Conservation (phyloP, 2,888 invertebrate genomes). For the Ceriagrion tenellum region DNA sequence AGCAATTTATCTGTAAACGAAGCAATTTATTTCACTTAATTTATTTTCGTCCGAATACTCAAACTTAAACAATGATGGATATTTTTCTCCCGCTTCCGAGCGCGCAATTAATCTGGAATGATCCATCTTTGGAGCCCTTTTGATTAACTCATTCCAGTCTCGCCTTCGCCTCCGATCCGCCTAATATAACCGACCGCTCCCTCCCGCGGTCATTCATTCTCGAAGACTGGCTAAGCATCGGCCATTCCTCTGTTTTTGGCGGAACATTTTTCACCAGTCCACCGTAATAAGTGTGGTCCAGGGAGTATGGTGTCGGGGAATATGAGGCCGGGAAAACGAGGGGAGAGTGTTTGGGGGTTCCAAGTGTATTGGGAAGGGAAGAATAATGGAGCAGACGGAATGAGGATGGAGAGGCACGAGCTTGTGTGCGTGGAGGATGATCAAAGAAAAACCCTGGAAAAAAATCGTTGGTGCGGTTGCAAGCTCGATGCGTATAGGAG, state of each 20-base stretch:
- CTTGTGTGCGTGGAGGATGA: neutral
- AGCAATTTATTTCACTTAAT: slow-evolving; percentile 6
- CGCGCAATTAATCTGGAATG: slow-evolving; percentile 46
- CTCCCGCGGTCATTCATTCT: slow-evolving; percentile 44
- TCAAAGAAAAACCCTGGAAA: neutral
- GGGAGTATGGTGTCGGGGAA: slow-evolving; percentile 46
- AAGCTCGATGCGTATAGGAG: neutral
- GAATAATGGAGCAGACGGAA: slow-evolving; percentile 43
- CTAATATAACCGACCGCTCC: neutral
- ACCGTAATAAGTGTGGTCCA: slow-evolving; percentile 52
- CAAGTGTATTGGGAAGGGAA: slow-evolving; percentile 35
- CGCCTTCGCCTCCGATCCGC: neutral
- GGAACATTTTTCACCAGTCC: slow-evolving; percentile 63
- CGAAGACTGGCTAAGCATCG: slow-evolving; percentile 31
- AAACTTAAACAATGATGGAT: slow-evolving; percentile 52
- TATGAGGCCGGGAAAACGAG: slow-evolving; percentile 42
- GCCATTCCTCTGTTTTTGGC: slow-evolving; percentile 66
- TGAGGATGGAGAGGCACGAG: slow-evolving; percentile 11
- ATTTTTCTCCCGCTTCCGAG: slow-evolving; percentile 19
- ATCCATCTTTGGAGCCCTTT: slow-evolving; percentile 57
- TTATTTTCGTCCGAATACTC: slow-evolving; percentile 24
- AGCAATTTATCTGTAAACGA: slow-evolving; percentile 9
- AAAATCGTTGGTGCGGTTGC: neutral
- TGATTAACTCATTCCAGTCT: slow-evolving; percentile 56
- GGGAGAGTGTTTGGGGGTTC: neutral